Conservation (phyloP, 2,113 vertebrate species). For the Platysternon megacephalum region DNA sequence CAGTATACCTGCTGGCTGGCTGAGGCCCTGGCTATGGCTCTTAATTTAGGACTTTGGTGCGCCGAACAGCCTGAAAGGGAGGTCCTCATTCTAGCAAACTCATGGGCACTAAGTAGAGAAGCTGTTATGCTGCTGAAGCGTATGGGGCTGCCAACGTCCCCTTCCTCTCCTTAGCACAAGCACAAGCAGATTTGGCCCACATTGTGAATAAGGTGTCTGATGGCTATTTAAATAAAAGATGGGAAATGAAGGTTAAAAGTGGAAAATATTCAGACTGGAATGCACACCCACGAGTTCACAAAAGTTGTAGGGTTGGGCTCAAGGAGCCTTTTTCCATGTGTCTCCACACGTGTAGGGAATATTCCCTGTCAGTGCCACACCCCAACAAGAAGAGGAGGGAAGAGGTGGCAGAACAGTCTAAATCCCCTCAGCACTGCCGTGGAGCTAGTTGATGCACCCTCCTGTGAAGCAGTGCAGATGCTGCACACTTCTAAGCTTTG, state of each 20-base stretch:
- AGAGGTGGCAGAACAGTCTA: neutral
- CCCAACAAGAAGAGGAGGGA: neutral
- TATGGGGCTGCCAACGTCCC: neutral
- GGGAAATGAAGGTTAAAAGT: neutral
- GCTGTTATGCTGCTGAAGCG: neutral
- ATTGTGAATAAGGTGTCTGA: neutral
- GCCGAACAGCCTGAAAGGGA: neutral
- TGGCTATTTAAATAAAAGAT: neutral
- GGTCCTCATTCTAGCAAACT: neutral
- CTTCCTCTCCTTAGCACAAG: neutral
- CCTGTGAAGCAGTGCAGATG: neutral
- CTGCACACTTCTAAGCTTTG: neutral
- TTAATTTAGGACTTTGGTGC: neutral
- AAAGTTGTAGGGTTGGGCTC: neutral
- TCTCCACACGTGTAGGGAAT: neutral
- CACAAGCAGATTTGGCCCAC: neutral
- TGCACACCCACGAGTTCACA: rapidly evolving
- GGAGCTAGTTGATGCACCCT: neutral
- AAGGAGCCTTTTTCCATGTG: neutral
- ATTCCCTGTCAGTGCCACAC: neutral
- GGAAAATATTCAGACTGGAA: neutral
- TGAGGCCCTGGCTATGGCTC: neutral
- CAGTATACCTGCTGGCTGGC: neutral
- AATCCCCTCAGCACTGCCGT: neutral
- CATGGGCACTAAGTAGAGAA: neutral